These are phyloP conservation scores for Euzetes globulus DNA, from an alignment of 2,888 invertebrate genomes.

Conservation along the genomic window DNA sequence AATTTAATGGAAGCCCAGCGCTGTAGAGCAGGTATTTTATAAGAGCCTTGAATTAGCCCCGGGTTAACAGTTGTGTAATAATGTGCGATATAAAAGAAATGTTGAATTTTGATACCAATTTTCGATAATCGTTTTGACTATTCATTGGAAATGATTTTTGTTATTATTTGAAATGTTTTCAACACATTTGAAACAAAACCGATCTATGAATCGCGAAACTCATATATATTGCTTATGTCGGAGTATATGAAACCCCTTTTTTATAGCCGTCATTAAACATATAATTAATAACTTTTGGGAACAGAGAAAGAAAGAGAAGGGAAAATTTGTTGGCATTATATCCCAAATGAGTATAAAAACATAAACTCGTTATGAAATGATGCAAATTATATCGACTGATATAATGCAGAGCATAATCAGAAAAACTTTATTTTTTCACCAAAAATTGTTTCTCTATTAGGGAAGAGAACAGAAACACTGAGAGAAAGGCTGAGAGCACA, in stretches of 20 bases:
- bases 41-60: constrained; percentile 1
- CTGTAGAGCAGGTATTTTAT: constrained; percentile 12
- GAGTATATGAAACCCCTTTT: too few species aligned
- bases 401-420: constrained; percentile 26
- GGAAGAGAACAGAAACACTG: too few species aligned
- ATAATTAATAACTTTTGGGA: background rate
- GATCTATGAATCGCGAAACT: too few species aligned
- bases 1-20: constrained; percentile 9
- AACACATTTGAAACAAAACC: too few species aligned
- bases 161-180: too few species aligned
- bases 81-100: background rate
- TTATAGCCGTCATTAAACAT: background rate
- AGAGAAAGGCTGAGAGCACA: too few species aligned
- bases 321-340: background rate
- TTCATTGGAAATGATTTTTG: too few species aligned
- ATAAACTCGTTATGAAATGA: constrained; percentile 26
- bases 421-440: constrained; percentile 3
- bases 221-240: too few species aligned
- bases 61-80: background rate
- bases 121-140: too few species aligned
- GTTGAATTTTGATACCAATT: background rate
- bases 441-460: background rate
- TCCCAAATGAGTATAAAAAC: constrained; percentile 11
- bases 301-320: too few species aligned
- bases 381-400: constrained; percentile 27